Evolutionary conservation across 2,113 vertebrate genomes (phyloP), one percentile per base, ranked within the genome.

Genomic region (Oreamnos americanus): DNA sequence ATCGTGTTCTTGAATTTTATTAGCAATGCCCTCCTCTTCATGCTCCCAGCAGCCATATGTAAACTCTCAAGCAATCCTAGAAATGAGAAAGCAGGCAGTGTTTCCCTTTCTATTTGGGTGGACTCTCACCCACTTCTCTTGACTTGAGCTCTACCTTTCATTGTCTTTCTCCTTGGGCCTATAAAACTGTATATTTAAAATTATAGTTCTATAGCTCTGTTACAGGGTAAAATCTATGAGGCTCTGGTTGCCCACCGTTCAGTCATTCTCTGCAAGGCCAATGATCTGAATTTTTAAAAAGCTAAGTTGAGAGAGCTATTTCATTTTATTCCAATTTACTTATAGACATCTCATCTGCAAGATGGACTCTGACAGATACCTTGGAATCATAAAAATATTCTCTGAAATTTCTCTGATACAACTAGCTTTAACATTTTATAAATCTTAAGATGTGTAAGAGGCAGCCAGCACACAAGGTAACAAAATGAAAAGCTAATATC

Each of bases 321-420:
- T 45, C 28, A 85, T 85, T 96, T 91, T 95, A n/a, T 91, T 96
- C 78, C 76, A 60, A 21, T 93, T 90, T 81, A 33, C 25, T 8
- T 85, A 49, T 25, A 39, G 36, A 62, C 19, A 2, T 95, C 64
- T 91, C 36, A 53, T 86, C 55, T 91, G 10, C 51, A 62, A 47
- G 30, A 62, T 51, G 74, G 19, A 33, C 47, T 88, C 81, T 93
- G 25, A 47, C 60, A 89, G 12, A 23, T 85, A 58, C 43, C 47
- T 85, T 89, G 45, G 17, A 23, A 6, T 82, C 71, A 39, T 96
- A 90, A 97, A 94, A 81, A 79, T 96, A 95, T n/a, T 87, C 43
- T 90, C 28, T 94, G 67, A 86, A 92, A 58, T 96, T 81, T 86
- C 33, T 95, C 25, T 49, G 51, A 78, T 15, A 89, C n/a, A 92